Evolutionary conservation across 53 echinoderm and acorn worm genomes (phyloP).

Genomic region (Astropecten irregularis): DNA sequence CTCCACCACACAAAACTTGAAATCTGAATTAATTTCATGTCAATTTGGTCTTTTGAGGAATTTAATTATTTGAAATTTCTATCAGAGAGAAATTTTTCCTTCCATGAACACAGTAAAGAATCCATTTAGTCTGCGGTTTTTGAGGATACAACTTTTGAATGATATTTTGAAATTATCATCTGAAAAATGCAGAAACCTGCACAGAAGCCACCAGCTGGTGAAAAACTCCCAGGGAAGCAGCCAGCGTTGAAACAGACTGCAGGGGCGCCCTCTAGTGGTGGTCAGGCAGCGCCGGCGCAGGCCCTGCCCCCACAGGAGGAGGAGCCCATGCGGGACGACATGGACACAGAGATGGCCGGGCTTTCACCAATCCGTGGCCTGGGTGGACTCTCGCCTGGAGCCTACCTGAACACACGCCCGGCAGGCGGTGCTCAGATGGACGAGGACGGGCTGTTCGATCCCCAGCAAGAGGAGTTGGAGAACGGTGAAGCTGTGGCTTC

Average conservation of each 20-base stretch:
- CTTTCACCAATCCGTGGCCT: conserved; percentile 70
- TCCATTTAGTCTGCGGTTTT: too few relatives aligned
- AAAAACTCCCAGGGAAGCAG: conserved; percentile 14
- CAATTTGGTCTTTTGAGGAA: too few relatives aligned
- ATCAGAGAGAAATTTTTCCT: too few relatives aligned
- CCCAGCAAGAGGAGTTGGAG: conserved; percentile 35
- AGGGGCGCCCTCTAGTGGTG: background rate
- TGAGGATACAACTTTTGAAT: too few relatives aligned
- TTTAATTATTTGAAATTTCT: too few relatives aligned
- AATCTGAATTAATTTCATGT: too few relatives aligned
- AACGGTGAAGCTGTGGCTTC: conserved; percentile 53
- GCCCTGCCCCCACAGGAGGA: conserved; percentile 45
- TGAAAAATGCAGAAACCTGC: conserved; percentile 40
- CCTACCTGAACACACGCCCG: conserved; percentile 44
- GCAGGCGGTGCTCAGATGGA: background rate
- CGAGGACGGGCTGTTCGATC: background rate
- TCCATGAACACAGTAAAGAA: too few relatives aligned
- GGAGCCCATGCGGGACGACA: conserved; percentile 65
- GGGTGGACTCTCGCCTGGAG: conserved; percentile 61
- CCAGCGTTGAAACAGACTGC: background rate
- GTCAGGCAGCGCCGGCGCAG: conserved; percentile 7
- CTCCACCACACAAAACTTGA: too few relatives aligned
- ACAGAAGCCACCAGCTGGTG: conserved; percentile 27
- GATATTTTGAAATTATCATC: too few relatives aligned
- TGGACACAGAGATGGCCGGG: conserved; percentile 58